A percentile compares a stretch with the other conserved stretches of the same genome.
phyloP scores from a whole-genome alignment of 1,140 invertebrate genomes.

The Lepidotrigona ventralis region DNA sequence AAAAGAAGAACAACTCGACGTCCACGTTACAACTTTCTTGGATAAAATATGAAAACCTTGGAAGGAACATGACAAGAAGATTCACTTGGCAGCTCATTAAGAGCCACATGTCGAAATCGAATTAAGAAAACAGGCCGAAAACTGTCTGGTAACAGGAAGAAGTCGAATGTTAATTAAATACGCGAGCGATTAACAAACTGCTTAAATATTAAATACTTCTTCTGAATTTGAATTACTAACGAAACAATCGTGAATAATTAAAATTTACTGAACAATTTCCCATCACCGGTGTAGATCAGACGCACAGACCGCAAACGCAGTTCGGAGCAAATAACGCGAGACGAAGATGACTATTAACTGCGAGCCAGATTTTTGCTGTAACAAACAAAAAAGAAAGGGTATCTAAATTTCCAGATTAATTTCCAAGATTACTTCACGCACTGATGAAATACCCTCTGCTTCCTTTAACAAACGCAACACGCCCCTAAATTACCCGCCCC shows the following conservation, averaged over 20 bases:
- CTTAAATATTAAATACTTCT: not conserved
- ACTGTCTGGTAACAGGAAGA: not conserved
- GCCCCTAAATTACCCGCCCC: not conserved
- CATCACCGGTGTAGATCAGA: not conserved
- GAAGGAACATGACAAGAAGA: not conserved
- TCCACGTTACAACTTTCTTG: not conserved
- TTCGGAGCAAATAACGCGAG: not conserved
- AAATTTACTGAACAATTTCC: not conserved
- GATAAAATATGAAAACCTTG: conserved; percentile 8
- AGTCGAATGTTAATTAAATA: too few relatives aligned
- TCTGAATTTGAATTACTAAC: not conserved
- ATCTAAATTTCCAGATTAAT: not conserved
- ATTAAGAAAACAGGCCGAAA: not conserved
- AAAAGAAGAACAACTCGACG: not conserved
- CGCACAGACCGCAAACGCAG: not conserved
- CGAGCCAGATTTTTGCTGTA: not conserved
- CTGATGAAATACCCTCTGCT: not conserved
- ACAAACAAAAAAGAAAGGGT: not conserved
- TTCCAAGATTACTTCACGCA: not conserved
- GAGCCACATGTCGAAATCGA: not conserved
- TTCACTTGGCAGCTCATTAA: not conserved
- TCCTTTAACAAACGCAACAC: not conserved
- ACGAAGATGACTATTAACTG: not conserved
- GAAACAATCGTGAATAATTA: not conserved
- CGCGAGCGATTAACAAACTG: too few relatives aligned